phyloP scores from a whole-genome alignment of 1,140 invertebrate genomes.

The Hyles euphorbiae region DNA sequence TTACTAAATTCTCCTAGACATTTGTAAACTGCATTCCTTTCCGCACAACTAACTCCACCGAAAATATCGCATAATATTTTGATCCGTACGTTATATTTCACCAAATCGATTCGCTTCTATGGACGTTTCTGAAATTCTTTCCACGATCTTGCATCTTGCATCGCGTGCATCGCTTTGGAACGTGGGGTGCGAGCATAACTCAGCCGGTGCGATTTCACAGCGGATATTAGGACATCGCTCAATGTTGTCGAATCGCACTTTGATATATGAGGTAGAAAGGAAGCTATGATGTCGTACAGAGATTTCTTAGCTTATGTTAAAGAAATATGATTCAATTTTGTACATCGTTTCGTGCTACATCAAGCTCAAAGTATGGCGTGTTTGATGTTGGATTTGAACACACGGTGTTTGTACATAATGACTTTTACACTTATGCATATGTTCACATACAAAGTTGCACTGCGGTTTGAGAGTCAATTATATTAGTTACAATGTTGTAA shows the following conservation, averaged over 20 bases:
- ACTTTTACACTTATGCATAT: no score
- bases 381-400: not conserved
- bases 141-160: slow-evolving; percentile 7
- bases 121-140: slow-evolving; percentile 3
- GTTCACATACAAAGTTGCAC: no score
- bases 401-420: no score
- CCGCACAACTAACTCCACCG: not conserved
- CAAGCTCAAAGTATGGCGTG: not conserved
- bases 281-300: not conserved
- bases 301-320: slow-evolving; percentile 12
- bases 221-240: slow-evolving; percentile 43
- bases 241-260: slow-evolving; percentile 22
- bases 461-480: no score
- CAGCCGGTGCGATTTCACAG: slow-evolving; percentile 21
- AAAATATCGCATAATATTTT: not conserved
- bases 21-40: no score
- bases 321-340: slow-evolving; percentile 1
- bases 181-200: slow-evolving; percentile 1
- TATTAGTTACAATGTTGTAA: no score
- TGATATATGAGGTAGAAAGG: slow-evolving; percentile 22
- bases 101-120: slow-evolving; percentile 1
- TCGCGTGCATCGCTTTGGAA: slow-evolving; percentile 1
- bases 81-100: not conserved
- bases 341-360: no score
- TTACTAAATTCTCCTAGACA: no score